Percentiles rank a stretch among this genome's conserved stretches.
Conservation (phyloP, 2,888 invertebrate species). For the Ichneumoninae sp. region DNA sequence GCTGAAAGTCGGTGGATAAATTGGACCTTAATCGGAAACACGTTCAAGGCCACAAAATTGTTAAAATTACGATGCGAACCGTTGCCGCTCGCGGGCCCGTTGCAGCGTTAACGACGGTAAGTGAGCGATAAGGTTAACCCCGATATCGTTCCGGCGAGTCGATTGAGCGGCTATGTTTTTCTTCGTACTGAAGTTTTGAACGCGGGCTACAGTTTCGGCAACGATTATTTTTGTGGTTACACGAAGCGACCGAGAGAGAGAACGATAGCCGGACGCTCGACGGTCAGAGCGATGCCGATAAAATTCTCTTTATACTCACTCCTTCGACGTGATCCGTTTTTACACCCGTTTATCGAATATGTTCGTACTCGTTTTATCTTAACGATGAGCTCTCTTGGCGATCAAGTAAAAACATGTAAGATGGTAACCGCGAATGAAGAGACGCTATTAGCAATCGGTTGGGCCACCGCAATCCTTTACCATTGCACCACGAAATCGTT, state of each 20-base stretch:
- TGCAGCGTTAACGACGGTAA: not conserved
- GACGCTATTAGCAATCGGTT: constrained; percentile 62
- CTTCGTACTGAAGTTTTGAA: not conserved
- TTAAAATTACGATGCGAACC: not conserved
- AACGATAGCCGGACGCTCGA: not conserved
- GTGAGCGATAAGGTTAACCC: not conserved
- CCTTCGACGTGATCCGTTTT: constrained; percentile 42
- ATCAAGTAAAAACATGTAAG: constrained; percentile 50
- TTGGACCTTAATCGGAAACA: not conserved
- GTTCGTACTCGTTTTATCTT: constrained; percentile 37
- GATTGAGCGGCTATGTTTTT: constrained; percentile 13
- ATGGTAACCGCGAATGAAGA: constrained; percentile 55
- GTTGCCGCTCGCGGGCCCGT: not conserved
- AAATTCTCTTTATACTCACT: constrained; percentile 54
- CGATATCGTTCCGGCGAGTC: not conserved
- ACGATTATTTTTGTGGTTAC: constrained; percentile 37
- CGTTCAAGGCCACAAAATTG: constrained; percentile 21
- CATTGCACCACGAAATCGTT: constrained; percentile 38
- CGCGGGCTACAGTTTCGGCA: not conserved
- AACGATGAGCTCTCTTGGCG: constrained; percentile 7
- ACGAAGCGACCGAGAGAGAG: constrained; percentile 16
- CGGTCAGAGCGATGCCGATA: constrained; percentile 32
- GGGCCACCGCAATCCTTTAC: constrained; percentile 59
- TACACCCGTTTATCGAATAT: constrained; percentile 31
- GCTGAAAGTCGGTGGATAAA: constrained; percentile 14